phyloP scores from a whole-genome alignment of 2,888 invertebrate species.

The Pseudeuparius sepicola region DNA sequence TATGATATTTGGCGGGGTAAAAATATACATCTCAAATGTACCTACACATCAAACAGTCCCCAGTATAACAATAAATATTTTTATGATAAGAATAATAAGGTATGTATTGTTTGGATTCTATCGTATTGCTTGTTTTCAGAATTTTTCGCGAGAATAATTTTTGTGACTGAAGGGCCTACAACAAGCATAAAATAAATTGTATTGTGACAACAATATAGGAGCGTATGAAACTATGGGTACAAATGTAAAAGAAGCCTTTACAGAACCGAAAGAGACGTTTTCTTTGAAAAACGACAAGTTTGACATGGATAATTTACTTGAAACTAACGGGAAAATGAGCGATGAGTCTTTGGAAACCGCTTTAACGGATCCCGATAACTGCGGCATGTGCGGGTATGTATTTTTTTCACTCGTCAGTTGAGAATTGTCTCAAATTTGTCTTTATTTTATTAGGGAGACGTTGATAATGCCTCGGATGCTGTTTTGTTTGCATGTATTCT shows the following conservation, averaged over 20 bases:
- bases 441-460: slow-evolving; percentile 33
- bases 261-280: slow-evolving; percentile 28
- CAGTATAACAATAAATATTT: too few relatives aligned
- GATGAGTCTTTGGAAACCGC: slow-evolving; percentile 37
- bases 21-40: too few relatives aligned
- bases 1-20: too few relatives aligned
- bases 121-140: too few relatives aligned
- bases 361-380: slow-evolving; percentile 38
- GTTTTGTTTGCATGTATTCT: slow-evolving; percentile 91
- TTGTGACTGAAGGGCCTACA: slow-evolving; percentile 33
- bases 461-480: slow-evolving; percentile 77
- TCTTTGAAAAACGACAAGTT: not conserved
- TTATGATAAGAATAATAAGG: too few relatives aligned
- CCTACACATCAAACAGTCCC: too few relatives aligned
- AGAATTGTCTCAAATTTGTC: slow-evolving; percentile 14
- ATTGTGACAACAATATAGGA: slow-evolving; percentile 20
- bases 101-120: too few relatives aligned
- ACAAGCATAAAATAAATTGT: slow-evolving; percentile 24
- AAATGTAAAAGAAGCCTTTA: slow-evolving; percentile 29
- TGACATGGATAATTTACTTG: not conserved
- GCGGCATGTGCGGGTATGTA: slow-evolving; percentile 39
- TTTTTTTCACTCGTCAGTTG: slow-evolving; percentile 13
- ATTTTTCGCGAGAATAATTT: slow-evolving; percentile 34
- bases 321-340: slow-evolving; percentile 29
- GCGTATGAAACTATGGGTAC: slow-evolving; percentile 30